A percentile compares a stretch with the other conserved stretches of the same genome.
Evolutionary conservation across 2,888 invertebrate genomes (phyloP).

Genomic region (Latheticus oryzae): DNA sequence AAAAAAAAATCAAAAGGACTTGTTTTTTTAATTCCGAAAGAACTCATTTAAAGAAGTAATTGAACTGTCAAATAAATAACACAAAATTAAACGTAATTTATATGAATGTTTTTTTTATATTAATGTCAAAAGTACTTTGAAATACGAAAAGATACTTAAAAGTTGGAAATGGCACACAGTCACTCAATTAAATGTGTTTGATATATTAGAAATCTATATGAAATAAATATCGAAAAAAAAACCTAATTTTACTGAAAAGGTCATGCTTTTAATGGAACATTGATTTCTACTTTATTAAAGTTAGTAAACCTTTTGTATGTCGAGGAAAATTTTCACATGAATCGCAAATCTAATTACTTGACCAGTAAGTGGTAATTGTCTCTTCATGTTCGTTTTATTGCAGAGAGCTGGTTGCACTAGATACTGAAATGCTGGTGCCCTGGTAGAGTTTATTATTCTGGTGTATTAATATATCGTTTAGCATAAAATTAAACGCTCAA

Average conservation of each 20-base stretch:
- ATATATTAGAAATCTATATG: constrained; percentile 16
- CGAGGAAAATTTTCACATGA: constrained; percentile 2
- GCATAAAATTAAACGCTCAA: no score
- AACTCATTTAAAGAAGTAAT: no score
- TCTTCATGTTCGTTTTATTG: constrained; percentile 12
- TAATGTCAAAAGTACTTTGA: constrained; percentile 22
- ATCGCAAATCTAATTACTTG: constrained; percentile 13
- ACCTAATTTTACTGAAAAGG: constrained; percentile 18
- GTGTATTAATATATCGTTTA: no score
- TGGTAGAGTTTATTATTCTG: no score
- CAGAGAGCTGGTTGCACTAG: no score
- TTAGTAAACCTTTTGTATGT: neutral
- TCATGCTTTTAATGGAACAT: constrained; percentile 13
- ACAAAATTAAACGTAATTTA: constrained; percentile 29
- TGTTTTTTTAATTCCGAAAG: no score
- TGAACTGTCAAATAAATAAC: no score
- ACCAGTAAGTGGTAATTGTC: constrained; percentile 19
- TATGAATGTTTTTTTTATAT: constrained; percentile 12
- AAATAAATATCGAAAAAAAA: constrained; percentile 11
- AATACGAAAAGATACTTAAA: constrained; percentile 12
- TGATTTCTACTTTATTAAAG: constrained; percentile 10
- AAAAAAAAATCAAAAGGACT: no score
- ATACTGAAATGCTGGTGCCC: no score
- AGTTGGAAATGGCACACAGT: constrained; percentile 9
- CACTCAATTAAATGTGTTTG: constrained; percentile 14